Conservation (phyloP, 2,888 invertebrate genomes). For the Agapostemon virescens region DNA sequence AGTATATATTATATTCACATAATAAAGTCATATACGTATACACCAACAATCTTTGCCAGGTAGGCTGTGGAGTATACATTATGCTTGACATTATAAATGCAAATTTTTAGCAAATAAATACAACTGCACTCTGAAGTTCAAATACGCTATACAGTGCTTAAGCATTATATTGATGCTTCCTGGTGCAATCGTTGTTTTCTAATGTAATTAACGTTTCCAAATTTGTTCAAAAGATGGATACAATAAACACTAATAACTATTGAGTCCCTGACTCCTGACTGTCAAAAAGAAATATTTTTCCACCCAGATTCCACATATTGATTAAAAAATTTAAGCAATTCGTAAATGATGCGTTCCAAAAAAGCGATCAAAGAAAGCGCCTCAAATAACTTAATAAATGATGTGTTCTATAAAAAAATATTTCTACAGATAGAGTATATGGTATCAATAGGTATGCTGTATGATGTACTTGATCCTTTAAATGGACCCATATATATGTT, state of each 20-base stretch:
- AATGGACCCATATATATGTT: no score
- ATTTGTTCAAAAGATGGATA: not conserved
- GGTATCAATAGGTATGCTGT: no score
- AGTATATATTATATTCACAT: not conserved
- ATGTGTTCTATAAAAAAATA: no score
- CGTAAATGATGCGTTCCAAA: not conserved
- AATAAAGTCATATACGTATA: not conserved
- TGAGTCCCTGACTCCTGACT: not conserved
- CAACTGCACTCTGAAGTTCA: not conserved
- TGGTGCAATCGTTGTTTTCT: no score
- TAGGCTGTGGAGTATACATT: not conserved
- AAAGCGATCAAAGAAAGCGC: not conserved
- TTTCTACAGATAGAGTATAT: no score
- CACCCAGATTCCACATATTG: not conserved
- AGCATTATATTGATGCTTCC: not conserved
- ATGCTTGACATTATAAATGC: not conserved
- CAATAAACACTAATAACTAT: not conserved
- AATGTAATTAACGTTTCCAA: no score
- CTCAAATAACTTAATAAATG: no score
- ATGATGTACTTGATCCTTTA: no score
- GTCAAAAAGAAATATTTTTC: not conserved
- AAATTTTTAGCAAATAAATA: not conserved
- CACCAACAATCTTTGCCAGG: not conserved
- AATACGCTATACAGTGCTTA: not conserved
- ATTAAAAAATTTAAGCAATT: not conserved